Evolutionary conservation across 2,888 invertebrate species (phyloP).

Genomic region (Dione vanillae): DNA sequence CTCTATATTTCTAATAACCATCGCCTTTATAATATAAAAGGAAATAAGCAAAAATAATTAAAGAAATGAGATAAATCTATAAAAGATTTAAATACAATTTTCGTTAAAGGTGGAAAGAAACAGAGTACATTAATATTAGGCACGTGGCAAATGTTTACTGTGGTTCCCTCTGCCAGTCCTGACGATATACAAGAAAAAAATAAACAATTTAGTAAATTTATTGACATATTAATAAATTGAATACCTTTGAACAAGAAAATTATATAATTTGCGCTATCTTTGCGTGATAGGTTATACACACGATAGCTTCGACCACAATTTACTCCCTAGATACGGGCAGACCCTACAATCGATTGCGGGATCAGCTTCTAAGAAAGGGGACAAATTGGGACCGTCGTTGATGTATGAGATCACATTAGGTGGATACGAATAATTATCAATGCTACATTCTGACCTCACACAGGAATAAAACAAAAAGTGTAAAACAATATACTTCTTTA

Average conservation of each 20-base stretch:
- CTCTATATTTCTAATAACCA: too few relatives aligned
- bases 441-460: not conserved
- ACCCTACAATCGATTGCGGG: slow-evolving; percentile 36
- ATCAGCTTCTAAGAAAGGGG: slow-evolving; percentile 38
- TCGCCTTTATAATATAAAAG: too few relatives aligned
- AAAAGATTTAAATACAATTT: too few relatives aligned
- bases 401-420: slow-evolving; percentile 28
- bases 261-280: slow-evolving; percentile 11
- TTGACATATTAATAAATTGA: too few relatives aligned
- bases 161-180: too few relatives aligned
- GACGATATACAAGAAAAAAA: too few relatives aligned
- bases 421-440: slow-evolving; percentile 7
- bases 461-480: slow-evolving; percentile 1
- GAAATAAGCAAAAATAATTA: too few relatives aligned
- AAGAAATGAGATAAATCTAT: too few relatives aligned
- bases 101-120: too few relatives aligned
- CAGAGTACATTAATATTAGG: too few relatives aligned
- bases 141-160: too few relatives aligned
- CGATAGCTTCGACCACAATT: slow-evolving; percentile 36
- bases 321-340: slow-evolving; percentile 36
- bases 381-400: slow-evolving; percentile 34
- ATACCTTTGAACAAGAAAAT: not conserved
- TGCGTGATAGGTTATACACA: slow-evolving; percentile 28
- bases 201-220: too few relatives aligned
- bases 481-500: not conserved